phyloP scores from a whole-genome alignment of 1,140 invertebrate genomes.

The Trichonephila clavata region DNA sequence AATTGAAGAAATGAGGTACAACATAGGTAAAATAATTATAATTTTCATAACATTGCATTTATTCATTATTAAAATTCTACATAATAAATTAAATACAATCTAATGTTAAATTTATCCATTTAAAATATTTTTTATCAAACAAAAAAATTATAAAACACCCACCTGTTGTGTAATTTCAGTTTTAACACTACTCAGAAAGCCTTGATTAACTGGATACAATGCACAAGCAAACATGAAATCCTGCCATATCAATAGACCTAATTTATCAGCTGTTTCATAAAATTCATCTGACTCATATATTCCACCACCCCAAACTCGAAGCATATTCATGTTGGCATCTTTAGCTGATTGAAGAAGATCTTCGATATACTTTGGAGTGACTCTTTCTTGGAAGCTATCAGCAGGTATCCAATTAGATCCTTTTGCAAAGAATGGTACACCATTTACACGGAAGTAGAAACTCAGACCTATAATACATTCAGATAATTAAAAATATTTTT shows the following conservation, averaged over 20 bases:
- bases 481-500: no score
- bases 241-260: conserved; percentile 80
- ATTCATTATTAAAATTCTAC: no score
- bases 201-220: conserved; percentile 91
- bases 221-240: conserved; percentile 99
- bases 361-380: conserved; percentile 82
- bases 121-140: no score
- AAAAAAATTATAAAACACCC: background rate
- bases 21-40: no score
- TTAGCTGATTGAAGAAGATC: conserved; percentile 87
- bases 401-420: conserved; percentile 98
- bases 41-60: no score
- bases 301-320: conserved; percentile 98
- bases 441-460: conserved; percentile 96
- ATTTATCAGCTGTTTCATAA: conserved; percentile 87
- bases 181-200: conserved; percentile 88
- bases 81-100: no score
- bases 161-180: conserved; percentile 91
- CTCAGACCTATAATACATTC: conserved; percentile 84
- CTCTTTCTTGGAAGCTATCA: conserved; percentile 91
- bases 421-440: conserved; percentile 94
- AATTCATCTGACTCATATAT: conserved; percentile 96
- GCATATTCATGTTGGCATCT: conserved; percentile 94
- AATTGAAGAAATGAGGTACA: no score
- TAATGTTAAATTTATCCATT: no score